Base-by-base conservation (phyloP, 2,113 vertebrate species). In the Elephas maximus region DNA sequence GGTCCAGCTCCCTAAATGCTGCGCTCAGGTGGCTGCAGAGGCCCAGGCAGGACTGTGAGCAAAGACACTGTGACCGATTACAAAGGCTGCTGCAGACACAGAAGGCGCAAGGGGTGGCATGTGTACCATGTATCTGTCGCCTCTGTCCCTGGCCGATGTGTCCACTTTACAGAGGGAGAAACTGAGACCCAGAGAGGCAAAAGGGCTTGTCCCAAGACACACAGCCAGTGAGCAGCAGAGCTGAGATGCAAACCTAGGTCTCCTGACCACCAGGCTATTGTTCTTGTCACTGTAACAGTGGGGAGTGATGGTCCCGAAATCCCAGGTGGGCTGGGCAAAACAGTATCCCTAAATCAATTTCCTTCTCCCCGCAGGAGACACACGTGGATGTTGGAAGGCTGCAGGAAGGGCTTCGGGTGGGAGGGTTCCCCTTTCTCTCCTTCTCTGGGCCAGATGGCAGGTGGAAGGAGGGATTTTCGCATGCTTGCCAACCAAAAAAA, bases 91-190 rank as follows among this genome's bases (percentile, higher is more conserved):
- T 4, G 6, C 24, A 57, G 53, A 60, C 28, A 12, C 4, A 0
- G 63, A 28, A 57, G 76, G 76, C 76, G 48, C 26, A 9, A 5
- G 9, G 33, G 65, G 23, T 30, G 9, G 21, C 76, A 28, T 1
- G 41, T 44, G 60, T 11, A 30, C 86, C 33, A 9, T 0, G 0
- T 1, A 2, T 51, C 7, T 33, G 12, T 48, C 33, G 12, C 51
- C 53, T 33, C 44, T 37, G 8, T 1, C 63, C 74, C 30, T 28
- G 30, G 11, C 23, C n/a, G 30, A 45, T 10, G 23, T 6, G 45
- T 63, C 63, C 60, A 51, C 21, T 45, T n/a, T 62, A 21, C 63
- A 20, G 45, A 92, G 41, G 84, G 85, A 81, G 67, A 69, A 24
- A 26, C 18, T 0, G 48, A 77, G 84, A 63, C 67, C 45, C 57